These are phyloP conservation scores for Aradophagus sp. DNA, from an alignment of 1,140 invertebrate species.

Conservation along the genomic window DNA sequence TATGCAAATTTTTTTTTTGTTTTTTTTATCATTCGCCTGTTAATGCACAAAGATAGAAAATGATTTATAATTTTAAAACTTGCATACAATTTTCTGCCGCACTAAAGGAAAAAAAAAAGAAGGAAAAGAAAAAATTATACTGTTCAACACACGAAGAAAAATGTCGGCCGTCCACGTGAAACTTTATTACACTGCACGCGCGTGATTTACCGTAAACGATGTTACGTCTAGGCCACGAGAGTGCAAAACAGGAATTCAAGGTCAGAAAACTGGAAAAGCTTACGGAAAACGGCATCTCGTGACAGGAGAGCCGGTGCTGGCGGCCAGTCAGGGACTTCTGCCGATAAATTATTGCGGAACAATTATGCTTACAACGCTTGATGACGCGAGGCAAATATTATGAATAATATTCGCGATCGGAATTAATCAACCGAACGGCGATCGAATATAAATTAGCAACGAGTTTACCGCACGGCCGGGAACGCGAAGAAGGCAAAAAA, in stretches of 20 bases:
- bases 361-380: conserved; percentile 31
- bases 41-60: no score
- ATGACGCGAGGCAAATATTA: conserved; percentile 40
- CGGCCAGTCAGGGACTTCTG: conserved; percentile 19
- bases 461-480: conserved; percentile 11
- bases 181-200: conserved; percentile 9
- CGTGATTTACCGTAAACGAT: conserved; percentile 38
- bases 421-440: conserved; percentile 20
- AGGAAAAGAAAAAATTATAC: no score
- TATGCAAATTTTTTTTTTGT: no score
- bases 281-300: conserved; percentile 28
- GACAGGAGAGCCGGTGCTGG: conserved; percentile 11
- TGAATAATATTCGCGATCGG: conserved; percentile 36
- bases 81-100: no score
- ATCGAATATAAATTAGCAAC: not conserved
- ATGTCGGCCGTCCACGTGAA: conserved; percentile 3
- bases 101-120: no score
- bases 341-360: conserved; percentile 42
- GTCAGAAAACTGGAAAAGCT: conserved; percentile 31
- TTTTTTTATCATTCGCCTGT: no score
- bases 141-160: no score
- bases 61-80: no score
- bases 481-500: conserved; percentile 4
- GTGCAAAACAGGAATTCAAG: conserved; percentile 44
- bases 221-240: conserved; percentile 16